phyloP scores from a whole-genome alignment of 1,140 invertebrate species.

The Nebria ingens region DNA sequence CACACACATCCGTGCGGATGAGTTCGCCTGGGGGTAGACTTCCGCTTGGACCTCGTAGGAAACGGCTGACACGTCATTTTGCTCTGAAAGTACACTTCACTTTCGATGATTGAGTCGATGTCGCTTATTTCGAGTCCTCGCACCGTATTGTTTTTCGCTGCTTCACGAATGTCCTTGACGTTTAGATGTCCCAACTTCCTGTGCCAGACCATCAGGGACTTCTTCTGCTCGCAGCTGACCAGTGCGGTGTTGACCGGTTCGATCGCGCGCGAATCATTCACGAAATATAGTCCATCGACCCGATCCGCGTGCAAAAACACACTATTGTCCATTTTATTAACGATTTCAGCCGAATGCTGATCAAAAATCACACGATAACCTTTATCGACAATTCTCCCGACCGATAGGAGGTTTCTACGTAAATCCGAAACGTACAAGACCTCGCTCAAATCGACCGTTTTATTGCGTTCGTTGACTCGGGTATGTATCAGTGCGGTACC shows the following conservation, averaged over 20 bases:
- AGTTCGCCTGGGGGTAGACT: background rate
- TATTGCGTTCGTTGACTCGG: background rate
- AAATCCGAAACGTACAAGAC: background rate
- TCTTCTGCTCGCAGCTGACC: no score
- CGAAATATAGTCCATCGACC: background rate
- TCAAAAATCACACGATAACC: background rate
- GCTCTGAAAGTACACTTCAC: background rate
- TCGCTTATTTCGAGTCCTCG: background rate
- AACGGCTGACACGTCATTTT: background rate
- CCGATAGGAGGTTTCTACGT: background rate
- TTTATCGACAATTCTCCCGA: background rate
- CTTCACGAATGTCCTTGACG: background rate
- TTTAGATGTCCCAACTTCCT: no score
- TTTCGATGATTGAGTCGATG: background rate
- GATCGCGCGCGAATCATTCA: background rate
- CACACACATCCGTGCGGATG: background rate
- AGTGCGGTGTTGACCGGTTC: no score
- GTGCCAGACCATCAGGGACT: no score
- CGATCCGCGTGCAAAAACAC: background rate
- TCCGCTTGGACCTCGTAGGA: background rate
- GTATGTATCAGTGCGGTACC: no score
- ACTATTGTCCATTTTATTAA: background rate
- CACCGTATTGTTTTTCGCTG: slow-evolving; percentile 26
- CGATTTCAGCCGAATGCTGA: background rate
- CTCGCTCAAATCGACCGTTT: background rate